Conservation (phyloP, 2,888 invertebrate species). For the Pheosia gnoma region DNA sequence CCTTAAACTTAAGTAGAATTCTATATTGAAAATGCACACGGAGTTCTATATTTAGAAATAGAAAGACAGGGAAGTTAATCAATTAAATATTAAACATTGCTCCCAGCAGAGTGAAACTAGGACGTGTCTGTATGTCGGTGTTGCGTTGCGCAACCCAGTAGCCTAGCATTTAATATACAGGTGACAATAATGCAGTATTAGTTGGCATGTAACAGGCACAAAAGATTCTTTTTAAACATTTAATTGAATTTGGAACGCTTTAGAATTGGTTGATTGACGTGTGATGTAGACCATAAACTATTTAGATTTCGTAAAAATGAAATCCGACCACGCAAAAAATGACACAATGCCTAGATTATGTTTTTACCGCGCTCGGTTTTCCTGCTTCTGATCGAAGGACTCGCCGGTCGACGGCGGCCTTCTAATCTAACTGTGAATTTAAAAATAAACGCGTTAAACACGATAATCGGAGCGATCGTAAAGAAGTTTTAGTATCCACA, state of each 20-base stretch:
- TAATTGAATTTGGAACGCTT: constrained; percentile 6
- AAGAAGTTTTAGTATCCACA: neutral
- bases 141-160: neutral
- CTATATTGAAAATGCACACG: neutral
- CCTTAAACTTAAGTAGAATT: neutral
- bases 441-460: neutral
- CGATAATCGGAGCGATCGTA: neutral
- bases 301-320: constrained; percentile 8
- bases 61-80: neutral
- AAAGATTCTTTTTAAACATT: constrained; percentile 4
- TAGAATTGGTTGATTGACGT: constrained; percentile 5
- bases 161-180: neutral
- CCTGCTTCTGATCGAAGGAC: constrained; percentile 5
- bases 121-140: constrained; percentile 2
- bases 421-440: neutral
- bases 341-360: constrained; percentile 5
- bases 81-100: neutral
- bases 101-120: neutral
- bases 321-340: constrained; percentile 6
- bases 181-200: constrained; percentile 2
- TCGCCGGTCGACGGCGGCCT: neutral
- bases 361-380: constrained; percentile 5
- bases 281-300: constrained; percentile 5
- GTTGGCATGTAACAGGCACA: constrained; percentile 2
- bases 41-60: neutral